These are phyloP conservation scores for Bursaphelenchus mucronatus DNA, from an alignment of 1,140 invertebrate genomes.

Conservation along the genomic window DNA sequence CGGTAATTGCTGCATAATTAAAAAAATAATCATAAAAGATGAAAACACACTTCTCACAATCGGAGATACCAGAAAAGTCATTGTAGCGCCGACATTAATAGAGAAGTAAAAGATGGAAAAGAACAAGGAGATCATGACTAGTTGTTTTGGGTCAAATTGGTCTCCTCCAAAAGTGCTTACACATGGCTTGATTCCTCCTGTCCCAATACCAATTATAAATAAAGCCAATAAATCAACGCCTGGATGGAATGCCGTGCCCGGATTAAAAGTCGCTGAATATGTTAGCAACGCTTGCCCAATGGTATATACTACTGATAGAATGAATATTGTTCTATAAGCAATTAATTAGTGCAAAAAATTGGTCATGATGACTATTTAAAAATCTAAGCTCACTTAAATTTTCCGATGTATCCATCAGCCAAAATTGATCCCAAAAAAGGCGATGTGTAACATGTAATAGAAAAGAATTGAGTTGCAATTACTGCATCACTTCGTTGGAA, in stretches of 20 bases:
- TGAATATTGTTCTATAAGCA: slow-evolving; percentile 58
- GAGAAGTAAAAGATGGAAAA: slow-evolving; percentile 86
- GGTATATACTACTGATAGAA: slow-evolving; percentile 70
- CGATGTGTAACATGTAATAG: slow-evolving; percentile 80
- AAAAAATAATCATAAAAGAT: not conserved
- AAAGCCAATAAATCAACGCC: slow-evolving; percentile 50
- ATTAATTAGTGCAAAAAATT: slow-evolving; percentile 16
- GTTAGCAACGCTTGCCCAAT: slow-evolving; percentile 77
- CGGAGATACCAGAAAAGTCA: slow-evolving; percentile 83
- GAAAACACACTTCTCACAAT: slow-evolving; percentile 67
- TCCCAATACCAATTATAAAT: slow-evolving; percentile 62
- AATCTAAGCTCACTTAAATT: slow-evolving; percentile 68
- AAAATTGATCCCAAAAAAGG: slow-evolving; percentile 78
- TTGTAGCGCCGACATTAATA: slow-evolving; percentile 81
- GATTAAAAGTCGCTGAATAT: slow-evolving; percentile 63
- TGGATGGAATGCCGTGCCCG: slow-evolving; percentile 62
- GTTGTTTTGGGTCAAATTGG: slow-evolving; percentile 68
- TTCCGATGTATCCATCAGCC: slow-evolving; percentile 77
- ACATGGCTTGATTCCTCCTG: slow-evolving; percentile 53
- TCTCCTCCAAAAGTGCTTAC: slow-evolving; percentile 35
- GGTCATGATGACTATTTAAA: not conserved
- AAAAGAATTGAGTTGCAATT: slow-evolving; percentile 71
- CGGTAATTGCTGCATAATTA: not conserved
- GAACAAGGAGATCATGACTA: slow-evolving; percentile 72
- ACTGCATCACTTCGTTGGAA: slow-evolving; percentile 71